Conservation (phyloP, 2,797 vertebrate genomes). For the Manis javanica region DNA sequence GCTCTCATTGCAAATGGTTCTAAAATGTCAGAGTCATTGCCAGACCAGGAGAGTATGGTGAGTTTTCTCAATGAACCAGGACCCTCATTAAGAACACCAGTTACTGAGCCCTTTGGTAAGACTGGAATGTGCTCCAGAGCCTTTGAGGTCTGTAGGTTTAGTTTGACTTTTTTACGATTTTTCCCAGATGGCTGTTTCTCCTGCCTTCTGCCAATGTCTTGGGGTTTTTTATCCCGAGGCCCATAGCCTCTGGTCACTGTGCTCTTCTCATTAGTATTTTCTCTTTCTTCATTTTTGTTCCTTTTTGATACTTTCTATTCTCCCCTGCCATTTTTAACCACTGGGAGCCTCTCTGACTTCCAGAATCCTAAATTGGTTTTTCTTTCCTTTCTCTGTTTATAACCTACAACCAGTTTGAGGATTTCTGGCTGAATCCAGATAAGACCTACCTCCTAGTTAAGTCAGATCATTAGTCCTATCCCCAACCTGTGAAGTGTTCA, state of each 20-base stretch:
- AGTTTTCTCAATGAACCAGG: slow-evolving; percentile 73
- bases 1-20: slow-evolving; percentile 56
- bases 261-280: slow-evolving; percentile 44
- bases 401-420: neutral
- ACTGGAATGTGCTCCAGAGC: slow-evolving; percentile 20
- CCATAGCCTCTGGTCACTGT: neutral
- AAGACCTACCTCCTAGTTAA: neutral
- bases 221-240: slow-evolving; percentile 18
- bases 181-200: slow-evolving; percentile 63
- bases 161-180: slow-evolving; percentile 69
- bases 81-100: slow-evolving; percentile 68
- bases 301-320: slow-evolving; percentile 38
- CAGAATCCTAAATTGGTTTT: neutral
- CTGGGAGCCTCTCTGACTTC: neutral
- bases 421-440: slow-evolving; percentile 31
- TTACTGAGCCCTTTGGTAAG: slow-evolving; percentile 44
- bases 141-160: slow-evolving; percentile 61
- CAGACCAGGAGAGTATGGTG: neutral
- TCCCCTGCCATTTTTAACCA: slow-evolving; percentile 39
- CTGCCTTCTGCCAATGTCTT: slow-evolving; percentile 34
- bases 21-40: slow-evolving; percentile 70
- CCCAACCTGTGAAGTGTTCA: neutral
- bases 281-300: slow-evolving; percentile 11
- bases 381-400: slow-evolving; percentile 3
- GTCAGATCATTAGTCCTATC: neutral